Evolutionary conservation across 2,888 invertebrate genomes (phyloP).

Genomic region (Nysson spinosus): DNA sequence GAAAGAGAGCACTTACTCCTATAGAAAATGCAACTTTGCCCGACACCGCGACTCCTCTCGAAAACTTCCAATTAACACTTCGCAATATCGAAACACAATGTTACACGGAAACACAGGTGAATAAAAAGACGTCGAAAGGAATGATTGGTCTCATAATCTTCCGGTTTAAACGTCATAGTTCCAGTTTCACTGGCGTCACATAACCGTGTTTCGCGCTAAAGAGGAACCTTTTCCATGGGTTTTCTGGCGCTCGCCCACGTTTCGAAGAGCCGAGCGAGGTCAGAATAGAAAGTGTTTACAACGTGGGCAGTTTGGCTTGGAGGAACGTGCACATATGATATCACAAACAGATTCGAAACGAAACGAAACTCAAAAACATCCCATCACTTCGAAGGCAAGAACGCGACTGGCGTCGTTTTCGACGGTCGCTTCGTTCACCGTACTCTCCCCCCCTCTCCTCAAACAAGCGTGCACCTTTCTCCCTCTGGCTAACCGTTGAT

Average conservation of each 20-base stretch:
- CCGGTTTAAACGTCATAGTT: too few species aligned
- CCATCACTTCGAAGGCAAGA: slow-evolving; percentile 57
- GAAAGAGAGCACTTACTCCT: too few species aligned
- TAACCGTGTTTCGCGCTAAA: too few species aligned
- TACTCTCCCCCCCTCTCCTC: slow-evolving; percentile 80
- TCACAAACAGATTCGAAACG: slow-evolving; percentile 42
- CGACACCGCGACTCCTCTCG: too few species aligned
- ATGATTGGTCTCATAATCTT: too few species aligned
- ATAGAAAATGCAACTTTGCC: too few species aligned
- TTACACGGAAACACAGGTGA: too few species aligned
- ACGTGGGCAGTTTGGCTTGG: slow-evolving; percentile 49
- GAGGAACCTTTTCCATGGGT: slow-evolving; percentile 4
- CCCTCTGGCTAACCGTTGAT: slow-evolving; percentile 21
- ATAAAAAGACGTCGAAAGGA: too few species aligned
- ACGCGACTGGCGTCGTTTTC: slow-evolving; percentile 68
- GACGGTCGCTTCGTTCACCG: slow-evolving; percentile 74
- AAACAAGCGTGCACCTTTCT: slow-evolving; percentile 6
- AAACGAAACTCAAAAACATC: slow-evolving; percentile 3
- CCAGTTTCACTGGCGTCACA: too few species aligned
- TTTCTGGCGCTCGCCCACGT: slow-evolving; percentile 38
- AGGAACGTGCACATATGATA: slow-evolving; percentile 68
- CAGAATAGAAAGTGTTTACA: slow-evolving; percentile 70
- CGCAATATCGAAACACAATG: too few species aligned
- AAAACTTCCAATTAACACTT: too few species aligned
- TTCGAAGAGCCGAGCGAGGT: slow-evolving; percentile 55